phyloP scores from a whole-genome alignment of 2,888 invertebrate species.

The Drosophila kuntzei region DNA sequence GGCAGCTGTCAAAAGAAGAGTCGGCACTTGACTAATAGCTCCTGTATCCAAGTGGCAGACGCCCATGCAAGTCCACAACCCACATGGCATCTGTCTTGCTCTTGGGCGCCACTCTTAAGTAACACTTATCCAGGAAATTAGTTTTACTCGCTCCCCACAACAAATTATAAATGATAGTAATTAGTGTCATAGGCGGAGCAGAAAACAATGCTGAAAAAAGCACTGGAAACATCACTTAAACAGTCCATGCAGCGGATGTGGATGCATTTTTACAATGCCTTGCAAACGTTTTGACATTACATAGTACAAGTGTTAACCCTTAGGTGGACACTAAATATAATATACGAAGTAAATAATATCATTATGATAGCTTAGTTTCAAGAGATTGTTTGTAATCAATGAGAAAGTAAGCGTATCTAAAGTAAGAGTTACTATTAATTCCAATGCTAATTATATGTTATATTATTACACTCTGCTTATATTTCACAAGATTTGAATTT shows the following conservation, averaged over 20 bases:
- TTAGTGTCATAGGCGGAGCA: constrained; percentile 50
- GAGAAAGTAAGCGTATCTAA: neutral
- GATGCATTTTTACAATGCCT: constrained; percentile 51
- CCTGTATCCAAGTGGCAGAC: neutral
- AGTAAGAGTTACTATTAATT: neutral
- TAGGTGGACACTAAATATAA: constrained; percentile 1
- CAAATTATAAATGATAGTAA: constrained; percentile 51
- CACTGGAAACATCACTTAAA: constrained; percentile 18
- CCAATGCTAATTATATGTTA: no score
- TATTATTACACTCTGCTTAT: no score
- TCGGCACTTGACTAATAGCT: constrained; percentile 33
- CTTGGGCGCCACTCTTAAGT: constrained; percentile 32
- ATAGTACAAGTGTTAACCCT: constrained; percentile 41
- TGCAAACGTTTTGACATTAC: no score
- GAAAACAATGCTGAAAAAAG: constrained; percentile 12
- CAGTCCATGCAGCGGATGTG: constrained; percentile 54
- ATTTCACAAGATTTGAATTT: no score
- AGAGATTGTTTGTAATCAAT: neutral
- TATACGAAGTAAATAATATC: neutral
- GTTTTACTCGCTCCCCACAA: constrained; percentile 39
- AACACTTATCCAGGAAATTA: constrained; percentile 43
- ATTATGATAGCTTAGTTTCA: neutral
- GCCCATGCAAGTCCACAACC: constrained; percentile 2
- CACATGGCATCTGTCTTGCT: constrained; percentile 27
- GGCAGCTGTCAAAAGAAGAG: constrained; percentile 50